Conservation (phyloP, 53 echinoderm and acorn worm species). For the Astropecten irregularis region DNA sequence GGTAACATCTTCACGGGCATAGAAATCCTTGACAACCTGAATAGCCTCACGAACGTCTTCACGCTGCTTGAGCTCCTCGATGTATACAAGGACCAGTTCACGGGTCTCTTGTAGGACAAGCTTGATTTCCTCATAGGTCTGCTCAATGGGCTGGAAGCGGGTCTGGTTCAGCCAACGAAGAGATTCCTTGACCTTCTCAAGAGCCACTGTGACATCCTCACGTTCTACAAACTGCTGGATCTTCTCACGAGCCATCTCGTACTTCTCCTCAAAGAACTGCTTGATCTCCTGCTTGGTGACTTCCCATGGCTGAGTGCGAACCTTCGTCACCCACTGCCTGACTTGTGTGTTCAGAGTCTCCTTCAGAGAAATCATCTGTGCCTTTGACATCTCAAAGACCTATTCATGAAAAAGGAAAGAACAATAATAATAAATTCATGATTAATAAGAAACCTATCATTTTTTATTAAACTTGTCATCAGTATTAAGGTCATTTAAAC, state of each 20-base stretch:
- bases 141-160: slow-evolving; percentile 64
- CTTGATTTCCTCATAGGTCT: slow-evolving; percentile 61
- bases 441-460: no score
- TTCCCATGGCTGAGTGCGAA: slow-evolving; percentile 58
- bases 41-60: not conserved
- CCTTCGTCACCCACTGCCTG: slow-evolving; percentile 41
- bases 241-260: not conserved
- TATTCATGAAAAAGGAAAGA: no score
- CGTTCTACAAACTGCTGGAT: not conserved
- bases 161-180: slow-evolving; percentile 63
- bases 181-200: slow-evolving; percentile 12
- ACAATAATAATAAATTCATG: no score
- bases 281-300: slow-evolving; percentile 63
- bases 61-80: slow-evolving; percentile 1
- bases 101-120: slow-evolving; percentile 54
- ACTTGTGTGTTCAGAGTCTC: not conserved
- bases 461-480: no score
- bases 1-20: slow-evolving; percentile 38
- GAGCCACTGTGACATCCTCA: not conserved
- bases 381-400: slow-evolving; percentile 1
- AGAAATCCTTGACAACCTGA: slow-evolving; percentile 3
- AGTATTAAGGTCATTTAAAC: no score
- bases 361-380: not conserved
- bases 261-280: slow-evolving; percentile 55
- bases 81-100: not conserved